Conservation (phyloP, 2,888 invertebrate genomes). For the Acronicta psi region DNA sequence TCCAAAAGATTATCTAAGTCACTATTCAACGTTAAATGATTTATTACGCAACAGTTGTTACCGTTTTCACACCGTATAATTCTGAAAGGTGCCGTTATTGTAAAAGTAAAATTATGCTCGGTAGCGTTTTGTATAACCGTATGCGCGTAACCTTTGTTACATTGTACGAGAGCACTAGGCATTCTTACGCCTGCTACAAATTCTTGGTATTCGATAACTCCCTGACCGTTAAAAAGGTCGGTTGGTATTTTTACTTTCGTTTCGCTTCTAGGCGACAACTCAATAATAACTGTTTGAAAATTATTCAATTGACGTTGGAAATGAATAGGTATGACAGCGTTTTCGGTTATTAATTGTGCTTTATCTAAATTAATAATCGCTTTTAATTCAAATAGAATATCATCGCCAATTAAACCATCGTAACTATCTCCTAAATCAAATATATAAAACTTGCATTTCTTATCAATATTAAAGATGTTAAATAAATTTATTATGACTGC, state of each 20-base stretch:
- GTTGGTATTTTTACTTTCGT: constrained; percentile 30
- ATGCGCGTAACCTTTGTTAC: constrained; percentile 27
- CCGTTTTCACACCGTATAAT: not conserved
- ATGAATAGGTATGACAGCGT: not conserved
- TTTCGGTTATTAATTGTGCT: not conserved
- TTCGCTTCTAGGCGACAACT: constrained; percentile 22
- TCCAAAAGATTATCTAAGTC: not conserved
- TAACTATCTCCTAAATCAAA: not conserved
- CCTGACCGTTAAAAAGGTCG: constrained; percentile 8
- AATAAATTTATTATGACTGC: not conserved
- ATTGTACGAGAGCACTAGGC: constrained; percentile 41
- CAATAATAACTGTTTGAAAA: not conserved
- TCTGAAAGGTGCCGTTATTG: not conserved
- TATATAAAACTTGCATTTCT: constrained; percentile 1
- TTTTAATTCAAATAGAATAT: constrained; percentile 9
- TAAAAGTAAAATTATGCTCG: not conserved
- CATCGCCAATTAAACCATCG: constrained; percentile 7
- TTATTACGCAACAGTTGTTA: not conserved
- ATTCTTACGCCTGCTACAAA: constrained; percentile 39
- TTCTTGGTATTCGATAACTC: constrained; percentile 29
- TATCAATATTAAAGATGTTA: not conserved
- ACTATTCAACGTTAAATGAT: not conserved
- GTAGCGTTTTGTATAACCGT: constrained; percentile 32
- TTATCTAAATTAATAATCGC: constrained; percentile 4
- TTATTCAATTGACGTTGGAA: not conserved